A percentile compares a stretch with the other conserved stretches of the same genome.
Evolutionary conservation across 1,140 invertebrate genomes (phyloP).

Genomic region (Homalodisca vitripennis): DNA sequence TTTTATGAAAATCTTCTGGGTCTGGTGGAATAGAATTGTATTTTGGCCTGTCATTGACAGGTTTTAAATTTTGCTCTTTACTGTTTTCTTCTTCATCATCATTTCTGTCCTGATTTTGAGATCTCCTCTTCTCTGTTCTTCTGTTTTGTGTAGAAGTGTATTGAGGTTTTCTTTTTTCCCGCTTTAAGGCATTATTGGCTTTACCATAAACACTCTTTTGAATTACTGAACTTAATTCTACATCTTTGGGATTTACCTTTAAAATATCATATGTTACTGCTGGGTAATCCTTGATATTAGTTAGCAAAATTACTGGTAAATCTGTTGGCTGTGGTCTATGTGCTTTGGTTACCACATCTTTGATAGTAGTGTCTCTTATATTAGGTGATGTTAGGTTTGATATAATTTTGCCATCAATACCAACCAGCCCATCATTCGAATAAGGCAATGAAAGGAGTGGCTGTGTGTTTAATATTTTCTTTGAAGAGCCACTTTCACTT

Average conservation of each 20-base stretch:
- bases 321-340: no score
- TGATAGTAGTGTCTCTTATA: no score
- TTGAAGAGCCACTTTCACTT: no score
- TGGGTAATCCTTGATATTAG: background rate
- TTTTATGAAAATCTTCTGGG: constrained; percentile 36
- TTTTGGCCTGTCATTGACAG: constrained; percentile 32
- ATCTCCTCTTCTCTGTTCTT: background rate
- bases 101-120: constrained; percentile 19
- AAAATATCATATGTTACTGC: constrained; percentile 1
- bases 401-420: no score
- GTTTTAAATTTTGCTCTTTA: constrained; percentile 31
- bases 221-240: background rate
- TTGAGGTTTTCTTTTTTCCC: background rate
- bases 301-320: background rate
- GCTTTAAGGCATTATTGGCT: background rate
- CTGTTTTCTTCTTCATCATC: constrained; percentile 36
- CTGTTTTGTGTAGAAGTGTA: constrained; percentile 5
- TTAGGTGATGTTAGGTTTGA: no score
- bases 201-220: background rate
- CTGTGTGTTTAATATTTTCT: no score
- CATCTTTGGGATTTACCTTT: constrained; percentile 12
- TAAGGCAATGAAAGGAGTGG: no score
- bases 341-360: no score
- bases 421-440: no score
- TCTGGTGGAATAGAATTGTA: constrained; percentile 37